Conservation (phyloP, 2,797 vertebrate species). For the Pangasius krempfi region DNA sequence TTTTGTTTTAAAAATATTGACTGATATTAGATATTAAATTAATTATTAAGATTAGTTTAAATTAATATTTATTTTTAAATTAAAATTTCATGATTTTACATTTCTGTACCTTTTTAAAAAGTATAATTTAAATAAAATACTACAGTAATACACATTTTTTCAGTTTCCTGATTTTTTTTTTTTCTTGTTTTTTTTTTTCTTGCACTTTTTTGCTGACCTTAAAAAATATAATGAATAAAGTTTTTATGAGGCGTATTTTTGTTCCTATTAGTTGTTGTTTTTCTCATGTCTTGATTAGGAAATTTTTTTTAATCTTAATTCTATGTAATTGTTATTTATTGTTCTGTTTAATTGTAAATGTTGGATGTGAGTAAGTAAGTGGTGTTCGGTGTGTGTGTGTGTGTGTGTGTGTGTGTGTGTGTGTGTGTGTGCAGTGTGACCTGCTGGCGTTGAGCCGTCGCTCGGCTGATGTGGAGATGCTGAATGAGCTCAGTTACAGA, state of each 20-base stretch:
- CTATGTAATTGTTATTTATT: neutral
- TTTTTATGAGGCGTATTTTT: neutral
- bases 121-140: neutral
- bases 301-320: neutral
- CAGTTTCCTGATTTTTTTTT: neutral
- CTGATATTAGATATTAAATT: too few species aligned
- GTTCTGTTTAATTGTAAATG: neutral
- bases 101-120: neutral
- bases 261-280: too few species aligned
- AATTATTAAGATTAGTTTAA: neutral
- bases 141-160: neutral
- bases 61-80: neutral
- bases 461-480: slow-evolving; percentile 81
- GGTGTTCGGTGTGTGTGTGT: neutral
- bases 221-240: neutral
- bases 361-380: neutral
- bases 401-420: neutral
- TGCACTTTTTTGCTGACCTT: neutral
- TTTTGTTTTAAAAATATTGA: neutral
- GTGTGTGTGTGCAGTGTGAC: slow-evolving; percentile 54
- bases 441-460: slow-evolving; percentile 75
- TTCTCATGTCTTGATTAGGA: neutral
- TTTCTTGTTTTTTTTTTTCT: neutral
- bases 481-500: slow-evolving; percentile 84
- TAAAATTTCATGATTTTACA: neutral